Evolutionary conservation across 1,140 invertebrate genomes (phyloP).

Genomic region (Caenorhabditis brenneri): DNA sequence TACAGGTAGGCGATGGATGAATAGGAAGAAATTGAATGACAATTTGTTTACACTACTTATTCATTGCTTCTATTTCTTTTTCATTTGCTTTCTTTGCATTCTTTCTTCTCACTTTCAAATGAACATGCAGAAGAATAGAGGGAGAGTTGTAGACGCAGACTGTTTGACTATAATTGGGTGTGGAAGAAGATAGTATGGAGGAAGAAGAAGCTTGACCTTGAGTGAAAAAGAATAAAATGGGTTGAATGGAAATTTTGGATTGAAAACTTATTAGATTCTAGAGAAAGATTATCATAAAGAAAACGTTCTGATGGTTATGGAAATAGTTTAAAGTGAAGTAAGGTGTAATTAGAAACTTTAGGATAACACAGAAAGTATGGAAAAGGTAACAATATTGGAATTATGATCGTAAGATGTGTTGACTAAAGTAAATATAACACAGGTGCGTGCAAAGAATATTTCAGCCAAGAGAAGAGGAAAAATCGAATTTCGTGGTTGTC

Average conservation of each 20-base stretch:
- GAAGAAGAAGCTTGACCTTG: background rate
- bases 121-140: background rate
- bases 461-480: too few species aligned
- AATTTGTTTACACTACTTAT: slow-evolving; percentile 5
- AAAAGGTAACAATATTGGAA: too few species aligned
- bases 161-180: background rate
- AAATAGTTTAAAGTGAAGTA: too few species aligned
- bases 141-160: background rate
- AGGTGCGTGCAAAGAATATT: too few species aligned
- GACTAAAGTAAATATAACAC: too few species aligned
- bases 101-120: background rate
- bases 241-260: background rate
- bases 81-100: background rate
- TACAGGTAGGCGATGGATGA: too few species aligned
- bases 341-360: too few species aligned
- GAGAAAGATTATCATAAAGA: background rate
- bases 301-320: background rate
- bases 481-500: too few species aligned
- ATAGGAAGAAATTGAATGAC: background rate
- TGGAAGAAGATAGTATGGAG: background rate
- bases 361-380: too few species aligned
- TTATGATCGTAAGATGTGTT: too few species aligned
- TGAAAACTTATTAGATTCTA: background rate
- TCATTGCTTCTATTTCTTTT: background rate
- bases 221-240: background rate